Conservation (phyloP, 1,140 invertebrate species). For the Bombus picipes region DNA sequence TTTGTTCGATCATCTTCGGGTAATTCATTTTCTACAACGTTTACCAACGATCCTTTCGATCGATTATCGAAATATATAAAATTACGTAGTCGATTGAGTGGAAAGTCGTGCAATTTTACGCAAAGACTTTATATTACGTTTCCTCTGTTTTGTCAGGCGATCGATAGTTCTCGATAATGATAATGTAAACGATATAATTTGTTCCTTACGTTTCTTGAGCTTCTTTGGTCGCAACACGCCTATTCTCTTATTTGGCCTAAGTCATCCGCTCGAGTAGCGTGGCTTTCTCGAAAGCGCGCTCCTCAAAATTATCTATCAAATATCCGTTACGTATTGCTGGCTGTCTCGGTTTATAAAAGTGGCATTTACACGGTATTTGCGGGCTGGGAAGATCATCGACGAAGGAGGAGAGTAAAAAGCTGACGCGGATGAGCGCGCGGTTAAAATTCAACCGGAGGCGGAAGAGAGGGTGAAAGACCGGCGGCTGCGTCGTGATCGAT, state of each 20-base stretch:
- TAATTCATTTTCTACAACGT: too few relatives aligned
- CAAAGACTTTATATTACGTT: accelerated
- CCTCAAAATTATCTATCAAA: too few relatives aligned
- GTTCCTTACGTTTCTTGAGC: accelerated
- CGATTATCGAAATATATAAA: too few relatives aligned
- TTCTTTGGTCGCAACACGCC: accelerated
- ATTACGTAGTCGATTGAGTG: too few relatives aligned
- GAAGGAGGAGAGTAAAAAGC: not conserved
- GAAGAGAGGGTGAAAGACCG: conserved; percentile 67
- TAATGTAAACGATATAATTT: too few relatives aligned
- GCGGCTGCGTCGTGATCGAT: conserved; percentile 81
- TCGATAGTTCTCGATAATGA: accelerated
- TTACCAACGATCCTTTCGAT: too few relatives aligned
- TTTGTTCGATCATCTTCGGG: accelerated
- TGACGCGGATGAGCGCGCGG: conserved; percentile 18
- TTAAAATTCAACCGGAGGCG: conserved; percentile 74
- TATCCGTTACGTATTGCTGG: too few relatives aligned
- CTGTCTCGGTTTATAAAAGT: not conserved
- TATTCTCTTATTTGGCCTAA: accelerated
- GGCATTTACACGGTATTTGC: not conserved
- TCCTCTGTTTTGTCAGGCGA: accelerated
- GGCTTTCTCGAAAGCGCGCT: too few relatives aligned
- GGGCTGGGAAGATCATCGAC: not conserved
- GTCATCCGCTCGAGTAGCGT: accelerated
- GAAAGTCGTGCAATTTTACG: too few relatives aligned